Percentiles rank a stretch among this genome's conserved stretches.
Evolutionary conservation across 2,113 vertebrate species (phyloP).

Genomic region (Ellobius talpinus): DNA sequence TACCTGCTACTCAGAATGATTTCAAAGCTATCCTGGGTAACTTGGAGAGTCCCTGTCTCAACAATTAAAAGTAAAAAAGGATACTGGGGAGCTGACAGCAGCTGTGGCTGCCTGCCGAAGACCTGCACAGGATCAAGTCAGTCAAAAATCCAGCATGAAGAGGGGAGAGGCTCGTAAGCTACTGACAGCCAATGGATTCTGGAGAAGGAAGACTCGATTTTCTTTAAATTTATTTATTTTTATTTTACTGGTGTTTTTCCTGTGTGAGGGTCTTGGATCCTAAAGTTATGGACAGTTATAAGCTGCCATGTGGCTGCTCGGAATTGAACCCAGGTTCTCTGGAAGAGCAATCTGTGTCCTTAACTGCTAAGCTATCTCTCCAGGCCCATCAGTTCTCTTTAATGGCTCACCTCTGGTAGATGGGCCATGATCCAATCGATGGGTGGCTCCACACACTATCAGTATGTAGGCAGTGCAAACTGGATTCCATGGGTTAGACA

Average conservation of each 20-base stretch:
- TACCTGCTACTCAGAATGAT: neutral
- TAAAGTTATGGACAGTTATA: neutral
- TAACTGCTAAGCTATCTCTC: neutral
- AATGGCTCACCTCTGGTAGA: neutral
- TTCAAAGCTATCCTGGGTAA: neutral
- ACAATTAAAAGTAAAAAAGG: neutral
- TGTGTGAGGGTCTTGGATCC: neutral
- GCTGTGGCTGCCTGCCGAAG: too few species aligned
- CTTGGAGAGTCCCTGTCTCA: neutral
- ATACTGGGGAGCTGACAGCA: neutral
- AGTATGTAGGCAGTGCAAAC: neutral
- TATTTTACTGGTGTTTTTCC: neutral
- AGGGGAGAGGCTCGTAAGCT: neutral
- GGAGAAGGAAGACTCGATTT: neutral
- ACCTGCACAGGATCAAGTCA: neutral
- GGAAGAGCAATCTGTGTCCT: neutral
- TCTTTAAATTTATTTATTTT: neutral
- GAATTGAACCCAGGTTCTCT: neutral
- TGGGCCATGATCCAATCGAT: neutral
- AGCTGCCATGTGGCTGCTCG: neutral
- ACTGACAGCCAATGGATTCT: neutral
- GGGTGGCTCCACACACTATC: neutral
- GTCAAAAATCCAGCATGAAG: neutral
- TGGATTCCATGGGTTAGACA: neutral
- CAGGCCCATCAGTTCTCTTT: neutral